These are phyloP conservation scores for Cherax quadricarinatus DNA, from an alignment of 1,140 invertebrate species.

Conservation along the genomic window DNA sequence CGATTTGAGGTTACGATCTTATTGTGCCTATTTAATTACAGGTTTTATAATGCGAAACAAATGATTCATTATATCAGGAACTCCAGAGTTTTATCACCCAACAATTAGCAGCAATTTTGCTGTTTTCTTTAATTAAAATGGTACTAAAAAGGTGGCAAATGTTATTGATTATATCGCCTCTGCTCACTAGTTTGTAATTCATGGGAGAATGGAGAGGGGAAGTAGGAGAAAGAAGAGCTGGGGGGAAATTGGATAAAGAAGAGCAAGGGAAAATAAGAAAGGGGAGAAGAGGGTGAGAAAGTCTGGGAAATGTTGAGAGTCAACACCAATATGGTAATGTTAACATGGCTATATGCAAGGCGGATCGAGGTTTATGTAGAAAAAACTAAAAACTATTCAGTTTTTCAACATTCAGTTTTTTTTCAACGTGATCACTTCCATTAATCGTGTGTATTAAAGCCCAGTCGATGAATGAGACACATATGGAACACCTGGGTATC, in stretches of 20 bases:
- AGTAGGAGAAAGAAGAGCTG: neutral
- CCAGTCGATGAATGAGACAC: too few species aligned
- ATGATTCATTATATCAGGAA: conserved; percentile 19
- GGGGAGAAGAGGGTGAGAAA: neutral
- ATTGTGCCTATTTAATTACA: neutral
- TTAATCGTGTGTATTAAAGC: too few species aligned
- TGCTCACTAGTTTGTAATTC: neutral
- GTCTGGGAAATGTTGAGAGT: too few species aligned
- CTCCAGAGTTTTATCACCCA: neutral
- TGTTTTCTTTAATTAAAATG: conserved; percentile 2
- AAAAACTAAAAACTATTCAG: too few species aligned
- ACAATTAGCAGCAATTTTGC: conserved; percentile 3
- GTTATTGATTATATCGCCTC: conserved; percentile 15
- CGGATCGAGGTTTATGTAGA: too few species aligned
- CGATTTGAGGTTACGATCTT: neutral
- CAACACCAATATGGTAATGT: too few species aligned
- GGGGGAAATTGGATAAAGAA: neutral
- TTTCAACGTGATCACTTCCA: too few species aligned
- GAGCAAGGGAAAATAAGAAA: neutral
- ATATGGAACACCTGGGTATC: too few species aligned
- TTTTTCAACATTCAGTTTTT: too few species aligned
- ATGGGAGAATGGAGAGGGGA: neutral
- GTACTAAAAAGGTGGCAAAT: neutral
- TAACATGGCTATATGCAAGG: too few species aligned
- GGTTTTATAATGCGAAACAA: neutral